Evolutionary conservation across 2,797 vertebrate genomes (phyloP).

Genomic region (Artibeus lituratus): DNA sequence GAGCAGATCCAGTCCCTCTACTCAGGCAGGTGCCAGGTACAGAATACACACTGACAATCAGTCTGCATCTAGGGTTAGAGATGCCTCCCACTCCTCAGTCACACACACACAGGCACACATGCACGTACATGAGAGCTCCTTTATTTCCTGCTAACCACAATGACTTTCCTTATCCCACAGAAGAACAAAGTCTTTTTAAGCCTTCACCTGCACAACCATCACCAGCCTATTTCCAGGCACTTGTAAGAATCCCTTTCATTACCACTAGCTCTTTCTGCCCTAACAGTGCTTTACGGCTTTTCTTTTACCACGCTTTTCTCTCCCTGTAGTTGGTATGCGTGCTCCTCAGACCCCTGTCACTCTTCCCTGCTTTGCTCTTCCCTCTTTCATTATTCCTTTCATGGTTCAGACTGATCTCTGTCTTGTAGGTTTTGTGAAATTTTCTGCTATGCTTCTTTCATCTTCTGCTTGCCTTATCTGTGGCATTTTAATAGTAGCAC

Average conservation of each 20-base stretch:
- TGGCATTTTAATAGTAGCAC: not conserved
- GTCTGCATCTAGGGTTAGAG: not conserved
- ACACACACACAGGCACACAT: not conserved
- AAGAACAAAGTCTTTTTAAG: slow-evolving; percentile 55
- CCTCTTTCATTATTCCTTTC: not conserved
- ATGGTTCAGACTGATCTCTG: slow-evolving; percentile 43
- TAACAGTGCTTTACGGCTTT: not conserved
- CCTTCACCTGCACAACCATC: not conserved
- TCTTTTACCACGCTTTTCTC: not conserved
- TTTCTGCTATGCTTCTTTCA: not conserved
- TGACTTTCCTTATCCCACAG: not conserved
- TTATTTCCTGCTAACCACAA: slow-evolving; percentile 11
- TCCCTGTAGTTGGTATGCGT: not conserved
- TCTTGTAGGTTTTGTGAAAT: slow-evolving; percentile 6
- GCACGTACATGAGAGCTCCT: not conserved
- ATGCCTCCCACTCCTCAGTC: not conserved
- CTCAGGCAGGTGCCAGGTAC: not conserved
- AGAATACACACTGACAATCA: not conserved
- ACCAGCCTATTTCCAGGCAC: slow-evolving; percentile 45
- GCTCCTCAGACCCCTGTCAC: not conserved
- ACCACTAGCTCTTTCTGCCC: not conserved
- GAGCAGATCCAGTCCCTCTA: not conserved
- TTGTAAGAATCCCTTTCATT: slow-evolving; percentile 58
- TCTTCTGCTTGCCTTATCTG: not conserved
- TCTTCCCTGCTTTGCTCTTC: not conserved